Evolutionary conservation across 1,140 invertebrate species (phyloP).

Genomic region (Tetramorium parvispinum): DNA sequence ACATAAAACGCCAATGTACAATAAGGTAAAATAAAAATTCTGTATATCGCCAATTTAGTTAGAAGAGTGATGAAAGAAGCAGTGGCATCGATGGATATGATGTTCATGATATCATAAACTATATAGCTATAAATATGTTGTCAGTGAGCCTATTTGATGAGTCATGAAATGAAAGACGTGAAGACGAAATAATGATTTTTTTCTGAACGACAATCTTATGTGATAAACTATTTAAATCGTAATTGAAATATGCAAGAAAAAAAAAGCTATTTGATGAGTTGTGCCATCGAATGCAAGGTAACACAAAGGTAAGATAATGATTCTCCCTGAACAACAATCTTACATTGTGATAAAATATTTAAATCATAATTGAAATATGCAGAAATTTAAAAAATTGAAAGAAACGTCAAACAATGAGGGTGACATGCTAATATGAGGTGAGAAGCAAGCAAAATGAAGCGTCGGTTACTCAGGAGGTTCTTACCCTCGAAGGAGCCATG

Average conservation of each 20-base stretch:
- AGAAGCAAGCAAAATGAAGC: neutral
- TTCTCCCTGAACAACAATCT: no score
- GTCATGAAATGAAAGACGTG: neutral
- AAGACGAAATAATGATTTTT: neutral
- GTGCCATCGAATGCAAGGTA: no score
- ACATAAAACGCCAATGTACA: conserved; percentile 20
- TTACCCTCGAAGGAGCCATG: conserved; percentile 83
- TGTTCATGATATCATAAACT: neutral
- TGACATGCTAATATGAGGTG: neutral
- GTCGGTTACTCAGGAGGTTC: neutral
- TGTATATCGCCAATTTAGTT: conserved; percentile 7
- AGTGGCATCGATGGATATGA: neutral
- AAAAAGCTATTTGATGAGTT: neutral
- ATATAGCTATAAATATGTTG: no score
- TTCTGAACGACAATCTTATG: neutral
- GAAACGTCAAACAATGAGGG: neutral
- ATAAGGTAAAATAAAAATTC: neutral
- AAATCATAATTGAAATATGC: no score
- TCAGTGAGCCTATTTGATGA: neutral
- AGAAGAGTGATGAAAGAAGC: conserved; percentile 36
- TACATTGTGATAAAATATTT: no score
- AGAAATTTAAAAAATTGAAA: neutral
- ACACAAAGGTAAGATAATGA: no score
- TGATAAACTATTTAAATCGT: neutral
- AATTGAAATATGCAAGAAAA: neutral